Conservation (phyloP, 1,140 invertebrate species). For the Berghia stephanieae region DNA sequence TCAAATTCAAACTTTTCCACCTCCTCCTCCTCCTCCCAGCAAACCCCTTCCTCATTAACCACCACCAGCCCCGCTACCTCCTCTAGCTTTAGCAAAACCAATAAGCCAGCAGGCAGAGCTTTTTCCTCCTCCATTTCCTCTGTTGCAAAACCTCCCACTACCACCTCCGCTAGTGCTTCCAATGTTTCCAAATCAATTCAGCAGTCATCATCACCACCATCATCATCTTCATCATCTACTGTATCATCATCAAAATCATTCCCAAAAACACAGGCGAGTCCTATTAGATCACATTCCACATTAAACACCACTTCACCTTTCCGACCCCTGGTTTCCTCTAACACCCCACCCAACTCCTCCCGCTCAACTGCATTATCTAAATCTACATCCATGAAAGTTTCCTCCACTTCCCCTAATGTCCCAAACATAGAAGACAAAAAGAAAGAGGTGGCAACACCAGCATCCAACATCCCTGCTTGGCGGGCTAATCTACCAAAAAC, state of each 20-base stretch:
- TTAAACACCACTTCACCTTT: not conserved
- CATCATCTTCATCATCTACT: constrained; percentile 14
- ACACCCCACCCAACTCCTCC: constrained; percentile 16
- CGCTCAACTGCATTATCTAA: not conserved
- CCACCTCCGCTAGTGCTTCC: not conserved
- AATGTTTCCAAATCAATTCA: not conserved
- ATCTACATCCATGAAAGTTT: not conserved
- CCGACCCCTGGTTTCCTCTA: not conserved
- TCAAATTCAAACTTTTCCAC: no score
- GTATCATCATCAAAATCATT: not conserved
- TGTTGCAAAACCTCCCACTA: not conserved
- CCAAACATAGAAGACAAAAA: constrained; percentile 1
- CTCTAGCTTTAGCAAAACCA: no score
- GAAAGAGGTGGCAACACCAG: constrained; percentile 24
- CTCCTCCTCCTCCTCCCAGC: no score
- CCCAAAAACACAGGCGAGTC: not conserved
- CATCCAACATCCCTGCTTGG: constrained; percentile 44
- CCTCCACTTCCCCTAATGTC: no score
- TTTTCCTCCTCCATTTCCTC: not conserved
- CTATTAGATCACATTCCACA: constrained; percentile 11
- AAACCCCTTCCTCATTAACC: not conserved
- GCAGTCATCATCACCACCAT: constrained; percentile 11
- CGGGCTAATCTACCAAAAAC: constrained; percentile 42
- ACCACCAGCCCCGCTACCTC: no score
- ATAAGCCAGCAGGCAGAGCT: no score